These are phyloP conservation scores for Eidolon dupreanum DNA, from an alignment of 2,797 vertebrate genomes.

Conservation along the genomic window DNA sequence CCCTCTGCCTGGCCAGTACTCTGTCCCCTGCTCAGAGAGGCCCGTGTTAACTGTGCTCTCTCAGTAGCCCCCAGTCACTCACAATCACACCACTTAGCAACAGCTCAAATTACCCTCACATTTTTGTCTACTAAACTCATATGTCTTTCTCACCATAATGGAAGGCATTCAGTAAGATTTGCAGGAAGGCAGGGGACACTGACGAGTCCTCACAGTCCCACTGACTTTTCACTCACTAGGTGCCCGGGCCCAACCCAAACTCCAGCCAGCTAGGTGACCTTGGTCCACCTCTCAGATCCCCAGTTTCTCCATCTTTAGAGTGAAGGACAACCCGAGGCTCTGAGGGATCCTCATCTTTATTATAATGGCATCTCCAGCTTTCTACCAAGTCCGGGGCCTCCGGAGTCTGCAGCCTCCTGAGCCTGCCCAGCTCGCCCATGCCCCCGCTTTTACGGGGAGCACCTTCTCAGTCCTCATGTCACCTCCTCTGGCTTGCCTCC, in stretches of 20 bases:
- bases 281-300: not conserved
- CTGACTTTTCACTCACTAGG: not conserved
- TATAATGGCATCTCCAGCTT: not conserved
- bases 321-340: not conserved
- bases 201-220: rapidly evolving
- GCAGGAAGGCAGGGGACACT: not conserved
- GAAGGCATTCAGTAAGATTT: not conserved
- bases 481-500: not conserved
- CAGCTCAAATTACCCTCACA: not conserved
- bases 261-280: not conserved
- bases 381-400: not conserved
- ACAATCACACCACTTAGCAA: not conserved
- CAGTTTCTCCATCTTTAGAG: not conserved
- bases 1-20: not conserved
- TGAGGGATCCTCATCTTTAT: not conserved
- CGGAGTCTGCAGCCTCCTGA: not conserved
- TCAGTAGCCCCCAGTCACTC: not conserved
- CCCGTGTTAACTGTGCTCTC: not conserved
- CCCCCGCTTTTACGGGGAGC: not conserved
- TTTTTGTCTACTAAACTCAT: not conserved
- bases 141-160: not conserved
- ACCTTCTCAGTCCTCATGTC: too few relatives aligned
- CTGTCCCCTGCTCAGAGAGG: not conserved
- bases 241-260: not conserved
- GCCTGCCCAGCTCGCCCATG: not conserved